Conservation (phyloP, 1,140 invertebrate genomes). For the Spodoptera litura region DNA sequence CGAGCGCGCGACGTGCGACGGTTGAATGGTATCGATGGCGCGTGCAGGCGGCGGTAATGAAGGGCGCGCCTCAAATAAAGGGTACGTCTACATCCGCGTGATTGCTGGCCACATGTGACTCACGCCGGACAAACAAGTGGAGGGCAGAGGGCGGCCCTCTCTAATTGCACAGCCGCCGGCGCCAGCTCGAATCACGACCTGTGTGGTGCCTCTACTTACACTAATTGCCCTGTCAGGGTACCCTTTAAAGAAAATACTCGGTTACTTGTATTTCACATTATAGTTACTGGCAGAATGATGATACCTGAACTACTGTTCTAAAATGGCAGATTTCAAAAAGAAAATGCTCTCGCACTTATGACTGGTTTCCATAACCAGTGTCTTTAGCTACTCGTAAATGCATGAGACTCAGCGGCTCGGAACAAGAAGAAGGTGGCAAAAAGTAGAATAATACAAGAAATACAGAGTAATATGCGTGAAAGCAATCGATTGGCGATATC, state of each 20-base stretch:
- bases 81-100: neutral
- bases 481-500: neutral
- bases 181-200: constrained; percentile 14
- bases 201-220: neutral
- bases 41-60: neutral
- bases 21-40: neutral
- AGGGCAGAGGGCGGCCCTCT: constrained; percentile 11
- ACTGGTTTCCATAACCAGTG: too few species aligned
- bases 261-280: too few species aligned
- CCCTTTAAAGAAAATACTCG: neutral
- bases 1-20: too few species aligned
- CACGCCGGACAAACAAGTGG: neutral
- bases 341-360: too few species aligned
- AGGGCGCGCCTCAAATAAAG: neutral
- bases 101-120: neutral
- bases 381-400: too few species aligned
- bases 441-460: too few species aligned
- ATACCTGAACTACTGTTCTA: too few species aligned
- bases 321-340: too few species aligned
- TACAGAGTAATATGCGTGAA: too few species aligned
- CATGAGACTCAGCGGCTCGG: too few species aligned
- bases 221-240: neutral
- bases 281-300: too few species aligned
- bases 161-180: constrained; percentile 4
- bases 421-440: neutral